A percentile compares a stretch with the other conserved stretches of the same genome.
These are phyloP conservation scores for Drosophila pseudotalamancana DNA, from an alignment of 2,888 invertebrate species.

Conservation along the genomic window DNA sequence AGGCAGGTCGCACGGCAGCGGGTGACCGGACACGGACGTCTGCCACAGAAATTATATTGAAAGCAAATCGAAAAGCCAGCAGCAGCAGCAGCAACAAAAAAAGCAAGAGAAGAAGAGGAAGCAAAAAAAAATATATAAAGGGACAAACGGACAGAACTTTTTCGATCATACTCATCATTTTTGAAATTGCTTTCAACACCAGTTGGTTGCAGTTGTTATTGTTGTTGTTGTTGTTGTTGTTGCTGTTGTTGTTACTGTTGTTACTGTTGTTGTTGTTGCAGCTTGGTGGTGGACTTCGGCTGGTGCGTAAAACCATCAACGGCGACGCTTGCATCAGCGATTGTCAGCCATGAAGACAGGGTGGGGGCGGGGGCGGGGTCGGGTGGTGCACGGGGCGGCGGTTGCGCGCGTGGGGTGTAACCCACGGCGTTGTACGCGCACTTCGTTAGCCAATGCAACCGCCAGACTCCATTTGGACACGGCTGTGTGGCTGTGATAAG, in stretches of 20 bases:
- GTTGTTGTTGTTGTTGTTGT: neutral
- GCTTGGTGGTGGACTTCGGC: slow-evolving; percentile 2
- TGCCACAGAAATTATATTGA: slow-evolving; percentile 64
- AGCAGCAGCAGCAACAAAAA: slow-evolving; percentile 50
- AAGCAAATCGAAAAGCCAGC: slow-evolving; percentile 75
- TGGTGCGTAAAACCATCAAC: slow-evolving; percentile 78
- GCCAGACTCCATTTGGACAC: slow-evolving; percentile 19
- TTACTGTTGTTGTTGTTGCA: slow-evolving; percentile 16
- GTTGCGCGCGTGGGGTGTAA: slow-evolving; percentile 63
- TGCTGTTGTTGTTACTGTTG: slow-evolving; percentile 5
- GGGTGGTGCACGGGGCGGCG: slow-evolving; percentile 5
- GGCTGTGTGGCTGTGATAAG: slow-evolving; percentile 46
- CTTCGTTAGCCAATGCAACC: slow-evolving; percentile 62
- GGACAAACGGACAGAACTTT: slow-evolving; percentile 51
- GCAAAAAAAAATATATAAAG: slow-evolving; percentile 4
- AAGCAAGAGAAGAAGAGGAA: no score
- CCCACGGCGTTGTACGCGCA: slow-evolving; percentile 68
- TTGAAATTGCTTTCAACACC: slow-evolving; percentile 84
- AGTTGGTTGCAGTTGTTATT: slow-evolving; percentile 51
- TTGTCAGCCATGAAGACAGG: slow-evolving; percentile 11
- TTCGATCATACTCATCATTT: slow-evolving; percentile 83
- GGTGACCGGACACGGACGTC: slow-evolving; percentile 1
- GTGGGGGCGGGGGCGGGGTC: slow-evolving; percentile 27
- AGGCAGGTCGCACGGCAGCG: slow-evolving; percentile 3
- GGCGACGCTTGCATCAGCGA: slow-evolving; percentile 66